Evolutionary conservation across 2,888 invertebrate genomes (phyloP), one percentile per base, ranked within the genome.

Genomic region (Napeogenes sylphis): DNA sequence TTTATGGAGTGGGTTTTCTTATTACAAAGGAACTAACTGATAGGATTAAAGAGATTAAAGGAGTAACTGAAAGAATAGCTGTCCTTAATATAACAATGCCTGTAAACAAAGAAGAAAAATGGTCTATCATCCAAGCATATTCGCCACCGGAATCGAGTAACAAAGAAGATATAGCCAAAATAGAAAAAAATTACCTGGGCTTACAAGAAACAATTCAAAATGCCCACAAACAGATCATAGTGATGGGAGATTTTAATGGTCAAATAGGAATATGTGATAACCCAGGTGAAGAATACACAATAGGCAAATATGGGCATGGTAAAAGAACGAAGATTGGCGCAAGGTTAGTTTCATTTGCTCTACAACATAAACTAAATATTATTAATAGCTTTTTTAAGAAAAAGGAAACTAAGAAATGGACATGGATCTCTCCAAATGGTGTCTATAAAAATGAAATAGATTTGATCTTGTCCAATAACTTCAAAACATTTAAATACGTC

Each of bases 351-450:
- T 21, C 21, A 21, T 21, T 21, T 21, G 21, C 21, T 21, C 21
- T 58, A 63, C 35, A 56, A 62, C 12, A 59, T 66, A 54, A 2
- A 35, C 35, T 35, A 5, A 35, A 2, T 35, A 35, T 35, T 35
- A 2, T 35, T 5, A 65, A 66, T 42, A 45, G 47, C 10, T n/a
- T 63, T 1, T 68, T 63, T 38, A 63, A 64, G 33, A 64, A 64
- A 56, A 66, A 64, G 0, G 55, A 57, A 46, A 60, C 55, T 45
- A 60, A 46, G n/a, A 67, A 61, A 42, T 46, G 45, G 45, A 46
- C 45, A n/a, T 46, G 45, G 21, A 21, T 21, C 21, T 21, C 1
- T 21, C 21, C 21, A 21, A 21, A 21, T 21, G 21, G 21, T 21
- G 45, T n/a, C 45, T 46, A 46, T 46, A 46, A 46, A 46, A 46